Evolutionary conservation across 2,888 invertebrate genomes (phyloP).

Genomic region (Zaprionus bogoriensis): DNA sequence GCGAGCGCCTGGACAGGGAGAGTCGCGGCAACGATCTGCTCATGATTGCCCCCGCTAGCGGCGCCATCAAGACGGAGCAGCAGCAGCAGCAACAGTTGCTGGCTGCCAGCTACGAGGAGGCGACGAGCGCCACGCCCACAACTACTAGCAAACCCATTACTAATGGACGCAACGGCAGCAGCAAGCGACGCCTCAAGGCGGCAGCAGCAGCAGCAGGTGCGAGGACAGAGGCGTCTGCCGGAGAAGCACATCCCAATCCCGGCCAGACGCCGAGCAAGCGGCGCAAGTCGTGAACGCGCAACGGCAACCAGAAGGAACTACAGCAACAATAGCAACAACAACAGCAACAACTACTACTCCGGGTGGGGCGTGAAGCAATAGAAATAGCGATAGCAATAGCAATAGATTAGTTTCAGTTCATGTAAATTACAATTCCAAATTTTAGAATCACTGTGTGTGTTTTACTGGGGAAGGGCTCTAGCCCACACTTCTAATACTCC

Average conservation of each 20-base stretch:
- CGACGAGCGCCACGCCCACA: constrained; percentile 1
- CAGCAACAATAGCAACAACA: not conserved
- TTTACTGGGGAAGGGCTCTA: too few species aligned
- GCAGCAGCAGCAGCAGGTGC: constrained; percentile 8
- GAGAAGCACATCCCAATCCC: not conserved
- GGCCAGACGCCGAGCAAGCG: constrained; percentile 46
- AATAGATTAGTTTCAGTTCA: too few species aligned
- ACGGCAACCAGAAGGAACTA: not conserved
- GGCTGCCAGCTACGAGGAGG: constrained; percentile 27
- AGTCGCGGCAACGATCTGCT: constrained; percentile 72
- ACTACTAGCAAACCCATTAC: not conserved
- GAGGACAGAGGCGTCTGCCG: constrained; percentile 41
- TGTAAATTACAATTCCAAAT: too few species aligned
- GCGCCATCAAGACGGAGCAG: constrained; percentile 70
- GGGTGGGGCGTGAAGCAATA: too few species aligned
- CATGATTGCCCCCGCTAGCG: constrained; percentile 70
- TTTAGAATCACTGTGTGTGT: too few species aligned
- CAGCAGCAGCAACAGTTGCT: not conserved
- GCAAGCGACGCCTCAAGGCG: not conserved
- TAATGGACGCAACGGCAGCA: not conserved
- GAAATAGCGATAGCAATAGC: too few species aligned
- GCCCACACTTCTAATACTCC: too few species aligned
- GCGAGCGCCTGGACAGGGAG: constrained; percentile 58
- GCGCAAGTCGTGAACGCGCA: constrained; percentile 45
- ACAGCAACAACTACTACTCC: too few species aligned